Conservation (phyloP, 2,888 invertebrate genomes). For the Netelia inedita region DNA sequence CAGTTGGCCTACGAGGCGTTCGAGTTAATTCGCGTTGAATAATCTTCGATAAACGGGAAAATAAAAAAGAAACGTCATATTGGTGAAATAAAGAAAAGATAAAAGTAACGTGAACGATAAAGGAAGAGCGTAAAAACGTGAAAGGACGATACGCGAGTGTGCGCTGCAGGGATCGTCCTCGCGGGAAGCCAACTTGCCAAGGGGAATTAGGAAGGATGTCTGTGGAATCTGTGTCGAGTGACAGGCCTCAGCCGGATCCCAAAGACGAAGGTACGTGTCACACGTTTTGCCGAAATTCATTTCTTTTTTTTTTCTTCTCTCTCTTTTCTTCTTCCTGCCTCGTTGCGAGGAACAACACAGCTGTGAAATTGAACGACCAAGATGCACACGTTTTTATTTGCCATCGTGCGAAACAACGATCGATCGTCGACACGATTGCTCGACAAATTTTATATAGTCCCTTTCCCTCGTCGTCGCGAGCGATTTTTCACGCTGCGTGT, state of each 20-base stretch:
- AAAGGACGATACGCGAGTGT: conserved; percentile 55
- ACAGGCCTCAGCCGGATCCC: conserved; percentile 78
- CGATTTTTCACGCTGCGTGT: background rate
- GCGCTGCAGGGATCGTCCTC: conserved; percentile 60
- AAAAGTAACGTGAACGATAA: conserved; percentile 8
- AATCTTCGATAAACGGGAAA: conserved; percentile 12
- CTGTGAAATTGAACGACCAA: conserved; percentile 19
- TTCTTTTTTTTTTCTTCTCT: conserved; percentile 25
- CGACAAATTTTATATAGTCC: background rate
- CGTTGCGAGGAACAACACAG: conserved; percentile 21
- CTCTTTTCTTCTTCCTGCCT: background rate
- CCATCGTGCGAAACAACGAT: background rate
- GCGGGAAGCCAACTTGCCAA: conserved; percentile 70
- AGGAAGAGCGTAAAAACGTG: conserved; percentile 44
- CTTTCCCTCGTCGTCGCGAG: background rate
- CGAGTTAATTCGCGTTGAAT: conserved; percentile 41
- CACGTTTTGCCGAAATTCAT: conserved; percentile 10
- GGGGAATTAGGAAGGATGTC: conserved; percentile 77
- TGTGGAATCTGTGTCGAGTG: conserved; percentile 81
- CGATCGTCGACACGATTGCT: conserved; percentile 1
- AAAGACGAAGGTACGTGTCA: conserved; percentile 75
- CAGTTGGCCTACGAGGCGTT: conserved; percentile 69
- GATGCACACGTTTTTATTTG: conserved; percentile 7
- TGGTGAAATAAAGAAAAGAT: conserved; percentile 17
- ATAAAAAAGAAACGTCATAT: conserved; percentile 10